Percentiles rank a stretch among this genome's conserved stretches.
Conservation (phyloP, 2,888 invertebrate genomes). For the Drosophila cracens region DNA sequence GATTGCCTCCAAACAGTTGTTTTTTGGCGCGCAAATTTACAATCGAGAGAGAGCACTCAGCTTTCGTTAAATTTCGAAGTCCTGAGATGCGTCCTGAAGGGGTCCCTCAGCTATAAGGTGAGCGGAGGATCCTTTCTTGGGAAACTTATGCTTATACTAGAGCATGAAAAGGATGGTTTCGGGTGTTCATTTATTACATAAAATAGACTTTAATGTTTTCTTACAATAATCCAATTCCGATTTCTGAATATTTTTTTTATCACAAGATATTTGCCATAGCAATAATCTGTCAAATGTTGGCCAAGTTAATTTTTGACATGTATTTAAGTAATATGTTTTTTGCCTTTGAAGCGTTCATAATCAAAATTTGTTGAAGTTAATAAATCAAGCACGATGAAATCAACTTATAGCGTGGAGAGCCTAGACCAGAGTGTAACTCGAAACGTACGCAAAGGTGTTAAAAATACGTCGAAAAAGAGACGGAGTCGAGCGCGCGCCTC, state of each 20-base stretch:
- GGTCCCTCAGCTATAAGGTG: neutral
- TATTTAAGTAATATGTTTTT: neutral
- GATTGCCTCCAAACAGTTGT: conserved; percentile 10
- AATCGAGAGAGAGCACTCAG: neutral
- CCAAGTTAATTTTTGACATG: neutral
- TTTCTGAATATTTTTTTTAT: neutral
- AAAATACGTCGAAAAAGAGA: neutral
- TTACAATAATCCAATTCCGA: neutral
- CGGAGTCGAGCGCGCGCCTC: neutral
- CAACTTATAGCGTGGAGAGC: neutral
- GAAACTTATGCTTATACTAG: neutral
- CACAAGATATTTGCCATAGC: neutral
- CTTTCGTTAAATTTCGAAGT: conserved; percentile 48
- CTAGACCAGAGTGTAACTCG: neutral
- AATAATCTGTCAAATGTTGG: neutral
- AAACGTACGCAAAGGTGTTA: neutral
- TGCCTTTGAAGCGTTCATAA: neutral
- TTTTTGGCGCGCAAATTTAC: conserved; percentile 71
- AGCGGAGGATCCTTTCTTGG: neutral
- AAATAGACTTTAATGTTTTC: neutral
- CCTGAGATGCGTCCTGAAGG: conserved; percentile 14
- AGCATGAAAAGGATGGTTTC: neutral
- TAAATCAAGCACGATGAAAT: neutral
- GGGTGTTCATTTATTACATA: neutral
- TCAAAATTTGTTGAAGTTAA: conserved; percentile 18